Conservation (phyloP, 2,888 invertebrate species). For the Watsonalla binaria region DNA sequence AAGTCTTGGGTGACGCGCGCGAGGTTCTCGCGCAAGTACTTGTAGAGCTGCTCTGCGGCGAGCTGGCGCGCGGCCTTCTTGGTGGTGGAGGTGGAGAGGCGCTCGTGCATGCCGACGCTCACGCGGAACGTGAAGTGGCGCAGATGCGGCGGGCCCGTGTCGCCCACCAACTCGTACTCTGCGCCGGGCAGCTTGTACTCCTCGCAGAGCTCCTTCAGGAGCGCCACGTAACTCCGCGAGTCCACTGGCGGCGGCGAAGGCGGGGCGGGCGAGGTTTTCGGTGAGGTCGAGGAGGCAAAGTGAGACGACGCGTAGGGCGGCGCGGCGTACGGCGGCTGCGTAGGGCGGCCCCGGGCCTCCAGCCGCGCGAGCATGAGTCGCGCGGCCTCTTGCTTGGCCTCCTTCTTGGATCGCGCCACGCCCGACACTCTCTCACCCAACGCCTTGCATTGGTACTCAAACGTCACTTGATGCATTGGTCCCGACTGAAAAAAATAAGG, state of each 20-base stretch:
- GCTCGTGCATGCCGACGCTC: constrained; percentile 70
- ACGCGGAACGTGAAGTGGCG: constrained; percentile 81
- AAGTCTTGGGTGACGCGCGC: constrained; percentile 51
- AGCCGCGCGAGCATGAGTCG: constrained; percentile 61
- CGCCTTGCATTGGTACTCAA: constrained; percentile 68
- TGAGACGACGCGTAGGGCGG: constrained; percentile 2
- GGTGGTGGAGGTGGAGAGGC: constrained; percentile 77
- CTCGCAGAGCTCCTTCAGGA: constrained; percentile 68
- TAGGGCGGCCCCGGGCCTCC: constrained; percentile 43
- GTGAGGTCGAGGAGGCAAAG: constrained; percentile 6
- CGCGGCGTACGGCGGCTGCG: constrained; percentile 11
- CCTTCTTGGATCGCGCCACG: constrained; percentile 73
- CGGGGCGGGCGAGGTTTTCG: constrained; percentile 1
- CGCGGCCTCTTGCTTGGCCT: constrained; percentile 81
- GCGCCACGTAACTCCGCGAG: constrained; percentile 51
- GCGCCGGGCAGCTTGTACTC: constrained; percentile 71
- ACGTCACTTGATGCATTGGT: constrained; percentile 53
- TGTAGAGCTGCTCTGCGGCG: constrained; percentile 72
- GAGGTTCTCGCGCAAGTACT: constrained; percentile 54
- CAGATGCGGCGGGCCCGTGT: constrained; percentile 83
- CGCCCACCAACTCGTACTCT: constrained; percentile 75
- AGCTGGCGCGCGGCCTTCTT: constrained; percentile 83
- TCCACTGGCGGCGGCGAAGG: constrained; percentile 10
- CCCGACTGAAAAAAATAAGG: constrained; percentile 39
- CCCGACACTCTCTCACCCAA: constrained; percentile 47